Evolutionary conservation across 2,797 vertebrate genomes (phyloP).

Genomic region (Uromys caudimaculatus): DNA sequence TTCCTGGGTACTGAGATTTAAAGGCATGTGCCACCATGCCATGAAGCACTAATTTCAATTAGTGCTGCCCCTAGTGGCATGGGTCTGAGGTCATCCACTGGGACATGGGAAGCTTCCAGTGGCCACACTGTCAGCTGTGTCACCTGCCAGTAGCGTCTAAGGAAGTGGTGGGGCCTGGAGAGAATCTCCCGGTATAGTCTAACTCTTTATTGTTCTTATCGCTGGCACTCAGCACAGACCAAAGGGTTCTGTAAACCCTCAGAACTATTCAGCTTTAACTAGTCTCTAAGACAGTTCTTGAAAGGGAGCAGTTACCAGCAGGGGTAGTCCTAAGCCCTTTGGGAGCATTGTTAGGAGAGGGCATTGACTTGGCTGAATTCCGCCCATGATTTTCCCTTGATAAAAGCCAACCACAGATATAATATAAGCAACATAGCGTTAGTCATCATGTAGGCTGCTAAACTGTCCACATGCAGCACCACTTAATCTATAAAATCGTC

Average conservation of each 20-base stretch:
- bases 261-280: conserved; percentile 42
- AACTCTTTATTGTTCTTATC: conserved; percentile 33
- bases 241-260: conserved; percentile 19
- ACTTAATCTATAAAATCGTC: conserved; percentile 38
- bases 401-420: conserved; percentile 14
- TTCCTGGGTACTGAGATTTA: neutral
- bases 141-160: neutral
- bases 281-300: conserved; percentile 43
- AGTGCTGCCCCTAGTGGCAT: neutral
- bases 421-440: conserved; percentile 22
- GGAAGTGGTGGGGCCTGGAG: neutral
- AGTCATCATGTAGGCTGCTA: neutral
- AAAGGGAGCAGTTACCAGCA: conserved; percentile 17
- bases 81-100: no score
- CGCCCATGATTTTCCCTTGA: conserved; percentile 17
- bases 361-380: conserved; percentile 36
- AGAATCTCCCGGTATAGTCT: neutral
- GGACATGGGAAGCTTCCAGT: neutral
- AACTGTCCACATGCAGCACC: neutral
- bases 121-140: neutral
- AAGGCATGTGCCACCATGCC: neutral
- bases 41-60: neutral
- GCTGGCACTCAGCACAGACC: neutral
- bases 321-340: conserved; percentile 7
- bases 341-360: neutral